Base-by-base conservation (phyloP, 2,113 vertebrate species). In the Picathartes gymnocephalus region DNA sequence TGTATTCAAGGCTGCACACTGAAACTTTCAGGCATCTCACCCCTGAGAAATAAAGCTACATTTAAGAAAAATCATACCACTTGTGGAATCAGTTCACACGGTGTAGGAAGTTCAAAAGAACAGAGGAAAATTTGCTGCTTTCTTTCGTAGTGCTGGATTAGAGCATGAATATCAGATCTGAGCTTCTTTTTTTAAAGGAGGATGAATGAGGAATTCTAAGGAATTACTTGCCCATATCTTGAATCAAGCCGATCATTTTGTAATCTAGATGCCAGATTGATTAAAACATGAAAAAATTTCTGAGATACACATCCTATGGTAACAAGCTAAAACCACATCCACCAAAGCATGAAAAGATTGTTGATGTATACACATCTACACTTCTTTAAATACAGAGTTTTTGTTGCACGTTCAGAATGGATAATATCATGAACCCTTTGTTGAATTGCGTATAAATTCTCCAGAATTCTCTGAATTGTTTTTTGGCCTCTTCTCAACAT, bases 281-380 rank as follows among this genome's bases (percentile, higher is more conserved):
- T 65, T 69, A 69, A 80, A 94, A 24, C 10, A 72, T 10, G 1
- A 60, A 51, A 76, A 64, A 8, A 15, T 1, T 47, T 57, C 18
- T 42, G n/a, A 56, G 8, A 10, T 28, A 25, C 3, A 20, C 19
- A 47, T 82, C 24, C 51, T 71, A 9, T 23, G 15, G 31, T 9
- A 66, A 56, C 3, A 81, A 76, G 7, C 5, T 79, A 68, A 80
- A 90, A 68, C 7, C 7, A 65, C 6, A 80, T 12, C 5, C 21
- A 40, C 3, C 1, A 1, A 69, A 88, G 6, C 9, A 56, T 4
- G 71, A 47, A 66, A 58, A 58, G 17, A 15, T 33, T 57, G 6
- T 33, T 48, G 10, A 51, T 1, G 2, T 10, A 40, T n/a, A 71
- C 0, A 6, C 2, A 72, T 8, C 6, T 58, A 10, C 3, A 10